Evolutionary conservation across 2,888 invertebrate species (phyloP).

Genomic region (Horisme vitalbata): DNA sequence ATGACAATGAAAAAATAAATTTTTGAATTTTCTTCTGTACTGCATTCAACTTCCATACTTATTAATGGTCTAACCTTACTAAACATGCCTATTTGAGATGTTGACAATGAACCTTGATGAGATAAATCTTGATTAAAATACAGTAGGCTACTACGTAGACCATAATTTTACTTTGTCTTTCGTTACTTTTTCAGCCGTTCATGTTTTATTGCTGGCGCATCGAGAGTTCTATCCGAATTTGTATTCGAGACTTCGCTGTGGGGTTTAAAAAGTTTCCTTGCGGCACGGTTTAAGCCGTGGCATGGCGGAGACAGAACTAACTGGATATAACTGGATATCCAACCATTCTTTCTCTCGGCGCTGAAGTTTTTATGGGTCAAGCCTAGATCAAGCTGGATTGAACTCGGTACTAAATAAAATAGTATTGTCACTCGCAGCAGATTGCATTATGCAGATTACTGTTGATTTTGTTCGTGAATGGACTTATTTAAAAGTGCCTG

Average conservation of each 20-base stretch:
- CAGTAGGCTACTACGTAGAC: no score
- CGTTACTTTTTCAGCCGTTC: slow-evolving; percentile 43
- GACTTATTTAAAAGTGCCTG: slow-evolving; percentile 5
- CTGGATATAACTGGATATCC: slow-evolving; percentile 68
- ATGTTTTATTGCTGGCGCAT: slow-evolving; percentile 52
- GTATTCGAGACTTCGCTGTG: slow-evolving; percentile 63
- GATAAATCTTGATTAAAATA: no score
- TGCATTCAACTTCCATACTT: no score
- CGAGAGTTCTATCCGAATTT: slow-evolving; percentile 59
- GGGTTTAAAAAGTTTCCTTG: slow-evolving; percentile 70
- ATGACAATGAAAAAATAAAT: no score
- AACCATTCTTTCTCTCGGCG: slow-evolving; percentile 61
- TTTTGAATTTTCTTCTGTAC: no score
- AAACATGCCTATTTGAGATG: no score
- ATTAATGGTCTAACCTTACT: no score
- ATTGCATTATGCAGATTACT: slow-evolving; percentile 40
- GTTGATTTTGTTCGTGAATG: slow-evolving; percentile 14
- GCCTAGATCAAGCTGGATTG: slow-evolving; percentile 70
- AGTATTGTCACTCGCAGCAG: slow-evolving; percentile 42
- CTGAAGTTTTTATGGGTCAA: slow-evolving; percentile 76
- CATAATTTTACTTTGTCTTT: no score
- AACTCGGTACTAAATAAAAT: slow-evolving; percentile 46
- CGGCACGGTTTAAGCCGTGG: slow-evolving; percentile 62
- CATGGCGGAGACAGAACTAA: slow-evolving; percentile 63
- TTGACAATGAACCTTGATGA: no score